Percentiles rank a stretch among this genome's conserved stretches.
These are phyloP conservation scores for Furcifer pardalis DNA, from an alignment of 2,797 vertebrate genomes.

Conservation along the genomic window DNA sequence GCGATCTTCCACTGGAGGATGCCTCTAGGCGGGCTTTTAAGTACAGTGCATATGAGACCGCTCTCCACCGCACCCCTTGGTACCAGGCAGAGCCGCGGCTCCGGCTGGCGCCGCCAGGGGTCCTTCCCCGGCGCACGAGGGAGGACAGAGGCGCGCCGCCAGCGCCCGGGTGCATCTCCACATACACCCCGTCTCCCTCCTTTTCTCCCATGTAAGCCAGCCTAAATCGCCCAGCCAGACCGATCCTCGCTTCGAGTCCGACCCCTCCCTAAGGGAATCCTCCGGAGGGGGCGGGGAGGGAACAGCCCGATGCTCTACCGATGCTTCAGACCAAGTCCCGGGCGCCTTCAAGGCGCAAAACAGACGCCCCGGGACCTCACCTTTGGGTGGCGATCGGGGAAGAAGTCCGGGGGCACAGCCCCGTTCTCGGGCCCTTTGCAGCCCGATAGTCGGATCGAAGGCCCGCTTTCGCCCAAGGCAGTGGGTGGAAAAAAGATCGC, in stretches of 20 bases:
- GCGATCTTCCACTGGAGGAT: conserved; percentile 69
- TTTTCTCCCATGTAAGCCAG: not conserved
- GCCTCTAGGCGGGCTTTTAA: conserved; percentile 79
- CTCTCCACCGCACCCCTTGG: conserved; percentile 85
- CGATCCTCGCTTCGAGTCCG: not conserved
- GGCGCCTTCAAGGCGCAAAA: not conserved
- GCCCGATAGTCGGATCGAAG: not conserved
- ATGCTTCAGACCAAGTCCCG: not conserved
- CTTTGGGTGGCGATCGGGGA: too few species aligned
- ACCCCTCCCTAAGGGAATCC: not conserved
- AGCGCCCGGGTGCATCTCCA: conserved; percentile 23
- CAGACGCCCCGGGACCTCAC: not conserved
- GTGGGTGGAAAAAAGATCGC: not conserved
- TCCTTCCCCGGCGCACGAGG: conserved; percentile 54
- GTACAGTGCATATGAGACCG: conserved; percentile 30
- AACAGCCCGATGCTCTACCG: not conserved
- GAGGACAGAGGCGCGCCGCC: conserved; percentile 1
- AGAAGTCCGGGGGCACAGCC: too few species aligned
- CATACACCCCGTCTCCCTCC: not conserved
- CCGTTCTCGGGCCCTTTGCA: too few species aligned
- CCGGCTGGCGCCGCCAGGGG: conserved; percentile 82
- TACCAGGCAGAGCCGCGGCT: conserved; percentile 71
- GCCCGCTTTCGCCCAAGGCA: not conserved
- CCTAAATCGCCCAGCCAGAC: not conserved
- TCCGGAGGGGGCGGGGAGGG: not conserved